A percentile compares a stretch with the other conserved stretches of the same genome.
These are phyloP conservation scores for Andricus grossulariae DNA, from an alignment of 1,140 invertebrate genomes.

Conservation along the genomic window DNA sequence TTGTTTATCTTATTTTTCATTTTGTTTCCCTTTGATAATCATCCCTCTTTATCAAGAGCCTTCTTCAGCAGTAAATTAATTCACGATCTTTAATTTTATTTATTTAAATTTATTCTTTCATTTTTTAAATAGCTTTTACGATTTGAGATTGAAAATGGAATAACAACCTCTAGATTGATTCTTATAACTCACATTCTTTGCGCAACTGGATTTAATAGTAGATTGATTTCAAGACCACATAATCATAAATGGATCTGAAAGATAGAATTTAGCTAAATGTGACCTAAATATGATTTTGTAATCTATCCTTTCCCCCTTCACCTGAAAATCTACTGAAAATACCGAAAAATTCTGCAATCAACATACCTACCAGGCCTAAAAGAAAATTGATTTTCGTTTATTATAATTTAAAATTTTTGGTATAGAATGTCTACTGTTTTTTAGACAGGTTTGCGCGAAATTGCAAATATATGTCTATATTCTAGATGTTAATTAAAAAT, in stretches of 20 bases:
- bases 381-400: background rate
- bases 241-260: background rate
- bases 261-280: constrained; percentile 1
- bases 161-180: background rate
- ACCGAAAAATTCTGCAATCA: background rate
- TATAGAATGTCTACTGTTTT: too few species aligned
- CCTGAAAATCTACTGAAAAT: constrained; percentile 2
- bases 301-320: constrained; percentile 12
- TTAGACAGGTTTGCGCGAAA: too few species aligned
- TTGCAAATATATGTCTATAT: too few species aligned
- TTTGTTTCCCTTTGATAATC: too few species aligned
- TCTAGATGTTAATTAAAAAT: too few species aligned
- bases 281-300: constrained; percentile 11
- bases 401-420: too few species aligned
- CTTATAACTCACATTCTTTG: background rate
- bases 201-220: constrained; percentile 4
- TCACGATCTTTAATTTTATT: too few species aligned
- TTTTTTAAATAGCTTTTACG: background rate
- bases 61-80: too few species aligned
- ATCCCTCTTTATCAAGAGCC: too few species aligned
- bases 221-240: constrained; percentile 17
- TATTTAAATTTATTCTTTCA: too few species aligned
- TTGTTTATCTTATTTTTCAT: too few species aligned
- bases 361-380: background rate
- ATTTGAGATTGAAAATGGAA: background rate